phyloP scores from a whole-genome alignment of 2,113 vertebrate species.

The Scartelaos histophorus region DNA sequence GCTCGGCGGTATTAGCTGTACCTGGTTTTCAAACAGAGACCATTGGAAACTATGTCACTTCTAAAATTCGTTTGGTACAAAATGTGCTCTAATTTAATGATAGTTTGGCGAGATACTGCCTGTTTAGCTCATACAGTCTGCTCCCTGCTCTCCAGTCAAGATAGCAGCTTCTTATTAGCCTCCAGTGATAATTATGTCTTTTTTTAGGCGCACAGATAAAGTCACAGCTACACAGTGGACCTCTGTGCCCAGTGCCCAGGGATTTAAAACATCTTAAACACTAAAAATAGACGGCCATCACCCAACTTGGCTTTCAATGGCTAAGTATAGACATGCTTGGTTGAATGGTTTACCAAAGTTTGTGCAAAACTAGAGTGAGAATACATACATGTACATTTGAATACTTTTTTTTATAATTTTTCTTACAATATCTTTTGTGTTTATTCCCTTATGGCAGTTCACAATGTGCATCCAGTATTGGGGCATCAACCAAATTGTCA shows the following conservation, averaged over 20 bases:
- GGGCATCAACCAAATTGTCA: too few species aligned
- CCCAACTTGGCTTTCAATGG: not conserved
- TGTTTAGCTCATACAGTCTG: slow-evolving; percentile 25
- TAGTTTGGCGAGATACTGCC: slow-evolving; percentile 26
- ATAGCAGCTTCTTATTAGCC: slow-evolving; percentile 31
- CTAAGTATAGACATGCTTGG: not conserved
- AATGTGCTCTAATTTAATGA: slow-evolving; percentile 22
- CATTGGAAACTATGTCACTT: slow-evolving; percentile 16
- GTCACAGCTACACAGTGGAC: slow-evolving; percentile 27
- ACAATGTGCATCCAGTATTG: too few species aligned
- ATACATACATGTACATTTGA: not conserved
- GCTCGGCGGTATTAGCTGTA: slow-evolving; percentile 18
- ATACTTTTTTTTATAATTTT: too few species aligned
- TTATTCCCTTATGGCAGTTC: too few species aligned
- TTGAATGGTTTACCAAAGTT: not conserved
- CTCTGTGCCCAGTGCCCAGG: slow-evolving; percentile 2
- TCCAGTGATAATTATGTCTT: slow-evolving; percentile 34
- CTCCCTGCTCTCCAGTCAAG: not conserved
- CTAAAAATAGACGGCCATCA: not conserved
- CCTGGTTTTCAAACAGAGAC: not conserved
- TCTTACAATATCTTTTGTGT: too few species aligned
- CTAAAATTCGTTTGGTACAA: slow-evolving; percentile 16
- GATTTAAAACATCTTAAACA: not conserved
- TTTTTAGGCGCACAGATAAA: slow-evolving; percentile 33
- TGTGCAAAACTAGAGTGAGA: not conserved